Conservation (phyloP, 2,113 vertebrate species). For the Talpa occidentalis region DNA sequence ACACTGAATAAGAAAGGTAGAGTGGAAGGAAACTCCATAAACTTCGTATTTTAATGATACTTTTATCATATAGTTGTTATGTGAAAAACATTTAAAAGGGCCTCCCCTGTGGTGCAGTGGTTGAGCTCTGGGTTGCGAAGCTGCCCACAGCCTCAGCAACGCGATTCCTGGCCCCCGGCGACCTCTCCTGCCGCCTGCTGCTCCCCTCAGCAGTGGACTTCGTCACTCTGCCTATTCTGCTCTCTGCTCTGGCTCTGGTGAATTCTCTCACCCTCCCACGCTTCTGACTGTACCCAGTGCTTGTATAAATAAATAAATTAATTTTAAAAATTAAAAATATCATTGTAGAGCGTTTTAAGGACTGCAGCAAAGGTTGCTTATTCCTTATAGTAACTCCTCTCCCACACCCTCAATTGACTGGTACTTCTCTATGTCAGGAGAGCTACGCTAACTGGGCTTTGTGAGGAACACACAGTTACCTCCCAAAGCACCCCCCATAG, state of each 20-base stretch:
- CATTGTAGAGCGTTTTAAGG: slow-evolving; percentile 60
- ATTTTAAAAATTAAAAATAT: slow-evolving; percentile 68
- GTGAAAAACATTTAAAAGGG: too few species aligned
- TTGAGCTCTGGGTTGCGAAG: too few species aligned
- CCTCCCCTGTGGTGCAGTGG: too few species aligned
- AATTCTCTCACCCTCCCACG: too few species aligned
- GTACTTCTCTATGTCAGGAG: neutral
- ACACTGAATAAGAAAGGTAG: slow-evolving; percentile 60
- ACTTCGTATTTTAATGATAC: slow-evolving; percentile 10
- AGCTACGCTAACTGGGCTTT: neutral
- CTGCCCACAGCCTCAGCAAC: too few species aligned
- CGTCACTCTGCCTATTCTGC: too few species aligned
- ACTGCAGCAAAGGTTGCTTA: neutral
- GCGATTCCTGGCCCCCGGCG: too few species aligned
- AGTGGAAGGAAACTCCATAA: slow-evolving; percentile 57
- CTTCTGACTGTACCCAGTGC: too few species aligned
- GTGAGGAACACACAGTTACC: neutral
- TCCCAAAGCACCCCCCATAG: neutral
- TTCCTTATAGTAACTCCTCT: neutral
- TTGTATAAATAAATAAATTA: too few species aligned
- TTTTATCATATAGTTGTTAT: slow-evolving; percentile 40
- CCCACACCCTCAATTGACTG: neutral
- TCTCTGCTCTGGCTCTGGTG: too few species aligned
- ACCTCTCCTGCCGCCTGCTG: too few species aligned
- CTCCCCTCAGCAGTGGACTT: too few species aligned